Base-by-base conservation (phyloP, 2,113 vertebrate genomes). In the Onychorhynchus coronatus region DNA sequence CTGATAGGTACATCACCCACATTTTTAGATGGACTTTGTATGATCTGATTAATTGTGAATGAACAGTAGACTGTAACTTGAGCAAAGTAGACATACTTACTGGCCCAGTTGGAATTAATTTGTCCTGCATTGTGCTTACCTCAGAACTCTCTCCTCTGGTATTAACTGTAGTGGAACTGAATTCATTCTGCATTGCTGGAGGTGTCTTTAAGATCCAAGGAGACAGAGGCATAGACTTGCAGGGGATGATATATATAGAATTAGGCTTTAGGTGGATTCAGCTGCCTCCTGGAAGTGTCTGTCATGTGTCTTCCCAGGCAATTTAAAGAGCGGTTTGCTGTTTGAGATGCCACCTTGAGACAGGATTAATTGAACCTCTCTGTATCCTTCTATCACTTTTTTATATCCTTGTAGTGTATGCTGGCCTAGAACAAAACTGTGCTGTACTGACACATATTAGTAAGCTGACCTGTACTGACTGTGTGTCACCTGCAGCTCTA, bases 111-210 rank as follows among this genome's bases (percentile, higher is more conserved):
- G 74, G 55, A 25, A 27, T 85, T 92, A 73, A 35, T 16, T 73
- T 82, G 35, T 35, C 25, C 23, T 84, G 59, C 53, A 3, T 27
- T 61, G 9, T 87, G 53, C 21, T 87, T 63, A 22, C 59, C 47
- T 83, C 35, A n/a, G 67, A 62, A 68, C 39, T 88, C 21, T 17
- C 28, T 82, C 27, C 39, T 55, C 59, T 81, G 59, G 44, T 80
- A 19, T 3, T n/a, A 81, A 59, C 70, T 18, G 8, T 59, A 35
- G 33, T 3, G 1, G 17, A 25, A 25, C 49, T 0, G 0, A 25
- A 53, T 68, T 63, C 13, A 30, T 37, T 33, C 13, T 25, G 20
- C 1, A 0, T 86, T 76, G 53, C 65, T 63, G 46, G 46, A 74
- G 46, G 23, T 59, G 17, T 50, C 39, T 47, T 9, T 28, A 31